Conservation (phyloP, 2,113 vertebrate species). For the Chauna torquata region DNA sequence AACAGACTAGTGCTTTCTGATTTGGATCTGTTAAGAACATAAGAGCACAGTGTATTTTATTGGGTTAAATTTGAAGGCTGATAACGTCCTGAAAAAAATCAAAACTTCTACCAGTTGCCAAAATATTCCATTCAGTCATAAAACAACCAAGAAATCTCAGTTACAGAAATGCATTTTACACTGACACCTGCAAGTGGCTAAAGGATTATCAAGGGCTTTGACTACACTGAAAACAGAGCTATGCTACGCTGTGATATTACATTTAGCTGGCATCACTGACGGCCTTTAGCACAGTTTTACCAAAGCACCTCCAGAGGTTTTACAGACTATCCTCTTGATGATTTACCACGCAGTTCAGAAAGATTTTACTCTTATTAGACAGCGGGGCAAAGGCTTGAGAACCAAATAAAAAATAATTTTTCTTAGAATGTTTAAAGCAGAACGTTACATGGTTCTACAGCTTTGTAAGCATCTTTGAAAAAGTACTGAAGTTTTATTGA, state of each 20-base stretch:
- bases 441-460: not conserved
- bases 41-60: not conserved
- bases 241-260: rapidly evolving
- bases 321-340: not conserved
- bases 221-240: not conserved
- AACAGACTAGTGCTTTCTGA: not conserved
- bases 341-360: not conserved
- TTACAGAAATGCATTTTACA: not conserved
- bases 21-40: not conserved
- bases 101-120: not conserved
- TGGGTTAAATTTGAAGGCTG: not conserved
- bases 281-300: not conserved
- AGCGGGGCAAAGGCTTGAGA: not conserved
- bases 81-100: not conserved
- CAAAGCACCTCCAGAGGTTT: not conserved
- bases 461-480: not conserved
- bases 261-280: not conserved
- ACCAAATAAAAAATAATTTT: not conserved
- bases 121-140: not conserved
- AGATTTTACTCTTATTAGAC: not conserved
- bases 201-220: not conserved
- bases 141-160: not conserved
- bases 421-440: not conserved
- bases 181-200: not conserved
- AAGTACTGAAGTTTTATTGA: not conserved